phyloP scores from a whole-genome alignment of 2,113 vertebrate genomes.

The Rhipidura dahli region DNA sequence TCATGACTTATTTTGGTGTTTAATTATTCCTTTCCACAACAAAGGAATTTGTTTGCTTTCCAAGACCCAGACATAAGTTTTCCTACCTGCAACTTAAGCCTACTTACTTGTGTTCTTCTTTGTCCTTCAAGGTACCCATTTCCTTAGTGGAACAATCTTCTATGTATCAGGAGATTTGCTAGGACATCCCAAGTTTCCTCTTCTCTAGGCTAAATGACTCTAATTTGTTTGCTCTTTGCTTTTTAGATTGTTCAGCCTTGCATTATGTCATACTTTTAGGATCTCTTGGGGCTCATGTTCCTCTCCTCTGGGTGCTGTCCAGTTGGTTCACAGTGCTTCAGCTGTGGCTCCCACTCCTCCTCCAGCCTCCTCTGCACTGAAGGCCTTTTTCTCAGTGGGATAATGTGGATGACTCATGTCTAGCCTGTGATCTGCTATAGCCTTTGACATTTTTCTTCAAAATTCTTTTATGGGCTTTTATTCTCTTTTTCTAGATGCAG shows the following conservation, averaged over 20 bases:
- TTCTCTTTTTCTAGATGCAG: background rate
- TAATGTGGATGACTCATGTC: background rate
- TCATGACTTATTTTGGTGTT: background rate
- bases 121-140: background rate
- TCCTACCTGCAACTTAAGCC: background rate
- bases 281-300: background rate
- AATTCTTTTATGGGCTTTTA: background rate
- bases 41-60: background rate
- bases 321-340: background rate
- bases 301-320: background rate
- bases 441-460: background rate
- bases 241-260: background rate
- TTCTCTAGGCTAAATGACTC: background rate
- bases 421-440: background rate
- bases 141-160: background rate
- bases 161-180: background rate
- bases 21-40: background rate
- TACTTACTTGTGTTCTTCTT: background rate
- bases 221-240: background rate
- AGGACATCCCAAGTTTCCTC: background rate
- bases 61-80: background rate
- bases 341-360: background rate
- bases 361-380: background rate
- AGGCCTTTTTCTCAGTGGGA: background rate
- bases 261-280: background rate